phyloP scores from a whole-genome alignment of 1,140 invertebrate species.

The Monomorium pharaonis region DNA sequence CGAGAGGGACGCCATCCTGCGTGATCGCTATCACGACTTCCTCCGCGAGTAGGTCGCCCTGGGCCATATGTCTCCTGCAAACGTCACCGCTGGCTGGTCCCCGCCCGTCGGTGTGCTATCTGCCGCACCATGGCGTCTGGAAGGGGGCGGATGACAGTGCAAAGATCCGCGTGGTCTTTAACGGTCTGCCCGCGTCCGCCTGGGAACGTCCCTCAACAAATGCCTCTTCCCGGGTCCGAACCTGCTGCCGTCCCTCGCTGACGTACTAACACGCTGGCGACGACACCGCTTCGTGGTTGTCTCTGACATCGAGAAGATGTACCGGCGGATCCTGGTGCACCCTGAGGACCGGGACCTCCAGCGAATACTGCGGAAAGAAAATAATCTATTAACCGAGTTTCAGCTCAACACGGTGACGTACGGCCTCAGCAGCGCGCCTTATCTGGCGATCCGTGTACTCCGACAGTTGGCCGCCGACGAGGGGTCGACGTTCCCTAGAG shows the following conservation, averaged over 20 bases:
- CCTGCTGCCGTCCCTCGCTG: background rate
- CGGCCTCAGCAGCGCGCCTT: no score
- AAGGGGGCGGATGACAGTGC: background rate
- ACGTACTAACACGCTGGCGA: background rate
- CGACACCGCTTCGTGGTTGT: background rate
- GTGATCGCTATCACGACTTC: no score
- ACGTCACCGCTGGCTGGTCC: no score
- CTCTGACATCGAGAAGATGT: background rate
- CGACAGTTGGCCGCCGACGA: no score
- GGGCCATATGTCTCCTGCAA: no score
- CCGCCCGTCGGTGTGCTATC: background rate
- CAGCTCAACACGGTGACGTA: no score
- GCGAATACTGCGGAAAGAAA: background rate
- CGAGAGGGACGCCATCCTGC: no score
- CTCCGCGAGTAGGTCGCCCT: no score
- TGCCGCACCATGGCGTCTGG: background rate
- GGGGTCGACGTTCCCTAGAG: background rate
- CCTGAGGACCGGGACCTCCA: background rate
- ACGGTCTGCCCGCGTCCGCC: background rate
- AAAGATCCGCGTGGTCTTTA: background rate
- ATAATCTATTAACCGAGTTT: no score
- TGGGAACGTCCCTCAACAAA: background rate
- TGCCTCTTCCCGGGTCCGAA: background rate
- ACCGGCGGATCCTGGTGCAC: background rate
- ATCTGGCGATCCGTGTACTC: no score